A percentile compares a stretch with the other conserved stretches of the same genome.
Conservation (phyloP, 2,113 vertebrate species). For the Crotalus helleri region DNA sequence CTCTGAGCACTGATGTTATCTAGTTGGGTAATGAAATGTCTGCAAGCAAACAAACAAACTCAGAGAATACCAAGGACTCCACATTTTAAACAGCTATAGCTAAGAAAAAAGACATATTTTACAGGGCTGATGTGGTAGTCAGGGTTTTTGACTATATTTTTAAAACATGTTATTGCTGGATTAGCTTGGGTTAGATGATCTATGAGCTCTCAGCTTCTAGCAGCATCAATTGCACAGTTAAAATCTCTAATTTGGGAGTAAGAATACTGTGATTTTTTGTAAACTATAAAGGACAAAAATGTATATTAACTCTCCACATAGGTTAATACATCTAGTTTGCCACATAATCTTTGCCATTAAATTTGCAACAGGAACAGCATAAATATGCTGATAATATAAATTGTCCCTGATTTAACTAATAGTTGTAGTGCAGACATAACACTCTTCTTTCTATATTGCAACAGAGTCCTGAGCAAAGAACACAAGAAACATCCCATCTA, state of each 20-base stretch:
- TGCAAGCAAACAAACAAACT: not conserved
- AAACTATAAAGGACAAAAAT: not conserved
- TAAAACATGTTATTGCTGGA: not conserved
- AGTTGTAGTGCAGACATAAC: not conserved
- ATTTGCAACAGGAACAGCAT: not conserved
- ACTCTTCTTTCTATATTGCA: not conserved
- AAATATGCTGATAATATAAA: not conserved
- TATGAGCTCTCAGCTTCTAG: not conserved
- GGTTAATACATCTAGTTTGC: not conserved
- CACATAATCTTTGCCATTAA: not conserved
- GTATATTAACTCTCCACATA: not conserved
- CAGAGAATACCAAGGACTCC: not conserved
- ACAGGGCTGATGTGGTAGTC: not conserved
- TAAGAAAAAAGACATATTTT: not conserved
- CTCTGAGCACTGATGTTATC: not conserved
- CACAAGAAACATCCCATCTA: not conserved
- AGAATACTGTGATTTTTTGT: not conserved
- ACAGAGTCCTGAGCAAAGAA: not conserved
- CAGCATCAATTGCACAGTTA: not conserved
- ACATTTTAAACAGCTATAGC: not conserved
- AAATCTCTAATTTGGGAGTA: not conserved
- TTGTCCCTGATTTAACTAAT: not conserved
- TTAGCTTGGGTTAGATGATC: not conserved
- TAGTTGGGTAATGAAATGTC: not conserved
- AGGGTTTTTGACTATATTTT: not conserved